These are phyloP conservation scores for Sternarchorhynchus goeldii DNA, from an alignment of 2,797 vertebrate species.

Conservation along the genomic window DNA sequence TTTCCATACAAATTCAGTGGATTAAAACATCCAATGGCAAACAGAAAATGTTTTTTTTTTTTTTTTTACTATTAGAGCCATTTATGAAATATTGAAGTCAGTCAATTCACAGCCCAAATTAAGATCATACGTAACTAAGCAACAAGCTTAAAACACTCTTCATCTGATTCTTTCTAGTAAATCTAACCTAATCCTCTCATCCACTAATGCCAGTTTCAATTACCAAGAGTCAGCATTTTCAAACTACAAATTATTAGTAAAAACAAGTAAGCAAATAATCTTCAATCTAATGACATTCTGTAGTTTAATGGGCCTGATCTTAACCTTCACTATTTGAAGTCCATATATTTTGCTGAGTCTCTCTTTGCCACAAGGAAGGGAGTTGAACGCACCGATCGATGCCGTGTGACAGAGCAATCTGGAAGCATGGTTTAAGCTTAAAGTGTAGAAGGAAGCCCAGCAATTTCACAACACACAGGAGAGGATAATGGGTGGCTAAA, in stretches of 20 bases:
- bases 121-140: slow-evolving; percentile 15
- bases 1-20: no score
- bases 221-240: slow-evolving; percentile 32
- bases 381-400: slow-evolving; percentile 39
- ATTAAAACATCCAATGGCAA: not conserved
- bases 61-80: not conserved
- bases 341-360: slow-evolving; percentile 42
- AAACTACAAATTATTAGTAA: slow-evolving; percentile 25
- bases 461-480: slow-evolving; percentile 25
- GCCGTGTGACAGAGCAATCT: slow-evolving; percentile 27
- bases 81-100: not conserved
- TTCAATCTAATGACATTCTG: slow-evolving; percentile 45
- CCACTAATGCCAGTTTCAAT: slow-evolving; percentile 33
- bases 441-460: slow-evolving; percentile 31
- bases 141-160: slow-evolving; percentile 7
- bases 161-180: slow-evolving; percentile 26
- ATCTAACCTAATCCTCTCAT: slow-evolving; percentile 31
- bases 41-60: not conserved
- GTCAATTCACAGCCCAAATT: slow-evolving; percentile 5
- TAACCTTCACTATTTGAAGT: slow-evolving; percentile 34
- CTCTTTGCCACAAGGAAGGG: slow-evolving; percentile 13
- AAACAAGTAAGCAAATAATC: slow-evolving; percentile 26
- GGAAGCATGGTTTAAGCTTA: slow-evolving; percentile 44
- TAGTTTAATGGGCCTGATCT: slow-evolving; percentile 42
- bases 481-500: slow-evolving; percentile 39